Conservation (phyloP, 2,113 vertebrate species). For the Carollia perspicillata region DNA sequence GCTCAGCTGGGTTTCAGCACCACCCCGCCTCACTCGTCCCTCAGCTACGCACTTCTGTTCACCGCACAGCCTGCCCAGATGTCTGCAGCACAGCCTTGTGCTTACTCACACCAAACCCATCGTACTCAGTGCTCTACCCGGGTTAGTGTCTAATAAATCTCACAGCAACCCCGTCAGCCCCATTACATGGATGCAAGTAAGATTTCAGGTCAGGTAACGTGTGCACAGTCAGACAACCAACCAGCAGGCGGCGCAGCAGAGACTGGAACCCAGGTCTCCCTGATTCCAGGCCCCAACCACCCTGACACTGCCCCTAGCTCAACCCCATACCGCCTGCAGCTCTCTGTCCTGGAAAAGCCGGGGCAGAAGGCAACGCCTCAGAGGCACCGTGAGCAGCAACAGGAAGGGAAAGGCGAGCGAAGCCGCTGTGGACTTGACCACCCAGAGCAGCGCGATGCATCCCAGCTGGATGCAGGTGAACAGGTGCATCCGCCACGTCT, state of each 20-base stretch:
- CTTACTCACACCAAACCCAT: background rate
- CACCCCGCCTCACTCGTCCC: background rate
- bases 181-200: background rate
- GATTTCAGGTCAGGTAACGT: background rate
- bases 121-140: background rate
- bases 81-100: background rate
- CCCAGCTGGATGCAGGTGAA: constrained; percentile 95
- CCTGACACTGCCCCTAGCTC: background rate
- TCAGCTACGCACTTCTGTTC: background rate
- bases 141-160: background rate
- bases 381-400: constrained; percentile 97
- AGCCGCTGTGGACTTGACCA: constrained; percentile 94
- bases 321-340: constrained; percentile 91
- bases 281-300: background rate
- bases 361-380: constrained; percentile 92
- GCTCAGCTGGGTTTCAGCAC: background rate
- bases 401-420: constrained; percentile 97
- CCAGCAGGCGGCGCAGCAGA: background rate
- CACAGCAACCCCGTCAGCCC: background rate
- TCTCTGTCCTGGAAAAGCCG: constrained; percentile 95
- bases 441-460: constrained; percentile 95
- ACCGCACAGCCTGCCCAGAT: background rate
- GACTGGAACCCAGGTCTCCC: background rate
- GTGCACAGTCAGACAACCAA: background rate
- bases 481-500: constrained; percentile 98